phyloP scores from a whole-genome alignment of 2,888 invertebrate species.

The Scrobipalpa costella region DNA sequence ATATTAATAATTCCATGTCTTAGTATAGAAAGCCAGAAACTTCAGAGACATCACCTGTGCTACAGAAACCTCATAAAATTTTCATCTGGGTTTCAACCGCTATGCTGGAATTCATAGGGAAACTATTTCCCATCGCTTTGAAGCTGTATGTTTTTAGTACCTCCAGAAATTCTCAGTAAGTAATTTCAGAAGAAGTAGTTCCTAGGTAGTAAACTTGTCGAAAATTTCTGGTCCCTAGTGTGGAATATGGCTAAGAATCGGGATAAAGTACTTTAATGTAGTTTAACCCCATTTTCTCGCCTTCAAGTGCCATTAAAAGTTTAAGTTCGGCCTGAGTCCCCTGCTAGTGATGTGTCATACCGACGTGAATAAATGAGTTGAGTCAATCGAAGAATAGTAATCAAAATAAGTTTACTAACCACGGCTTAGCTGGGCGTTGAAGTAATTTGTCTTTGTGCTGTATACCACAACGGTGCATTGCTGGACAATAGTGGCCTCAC shows the following conservation, averaged over 20 bases:
- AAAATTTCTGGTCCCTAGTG: slow-evolving; percentile 15
- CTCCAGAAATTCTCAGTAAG: neutral
- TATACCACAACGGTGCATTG: too few species aligned
- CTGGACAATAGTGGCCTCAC: too few species aligned
- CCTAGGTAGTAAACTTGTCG: slow-evolving; percentile 13
- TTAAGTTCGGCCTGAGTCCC: slow-evolving; percentile 44
- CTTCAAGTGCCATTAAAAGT: slow-evolving; percentile 68
- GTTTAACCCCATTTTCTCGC: slow-evolving; percentile 59
- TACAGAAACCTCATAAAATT: too few species aligned
- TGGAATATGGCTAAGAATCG: slow-evolving; percentile 43
- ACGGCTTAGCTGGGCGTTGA: too few species aligned
- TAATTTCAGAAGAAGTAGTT: slow-evolving; percentile 9
- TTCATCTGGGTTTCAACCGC: too few species aligned
- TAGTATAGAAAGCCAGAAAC: too few species aligned
- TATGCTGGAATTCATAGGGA: too few species aligned
- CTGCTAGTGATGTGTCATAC: slow-evolving; percentile 24
- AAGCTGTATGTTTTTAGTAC: neutral
- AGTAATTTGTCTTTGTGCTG: too few species aligned
- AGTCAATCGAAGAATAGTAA: neutral
- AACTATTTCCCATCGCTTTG: too few species aligned
- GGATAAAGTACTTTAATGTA: slow-evolving; percentile 60
- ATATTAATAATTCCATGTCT: too few species aligned
- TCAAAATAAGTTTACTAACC: too few species aligned
- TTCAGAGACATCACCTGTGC: too few species aligned
- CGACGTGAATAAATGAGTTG: neutral